Evolutionary conservation across 2,797 vertebrate species (phyloP).

Genomic region (Ptychadena robeensis): DNA sequence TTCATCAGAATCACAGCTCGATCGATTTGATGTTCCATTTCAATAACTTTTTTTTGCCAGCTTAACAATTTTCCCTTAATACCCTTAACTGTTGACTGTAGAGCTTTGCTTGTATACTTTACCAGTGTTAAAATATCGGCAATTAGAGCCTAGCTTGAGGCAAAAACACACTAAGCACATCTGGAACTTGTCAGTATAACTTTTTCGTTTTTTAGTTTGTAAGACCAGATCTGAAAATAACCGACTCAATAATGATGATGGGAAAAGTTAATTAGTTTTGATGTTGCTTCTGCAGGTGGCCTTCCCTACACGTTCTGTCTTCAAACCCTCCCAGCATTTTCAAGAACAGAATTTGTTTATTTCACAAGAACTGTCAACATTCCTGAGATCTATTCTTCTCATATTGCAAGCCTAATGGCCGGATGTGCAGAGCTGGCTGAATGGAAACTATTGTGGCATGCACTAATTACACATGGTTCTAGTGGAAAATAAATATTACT

Average conservation of each 20-base stretch:
- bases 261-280: constrained; percentile 21
- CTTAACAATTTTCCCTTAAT: too few relatives aligned
- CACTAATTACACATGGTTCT: constrained; percentile 56
- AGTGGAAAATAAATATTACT: constrained; percentile 51
- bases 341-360: constrained; percentile 51
- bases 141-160: constrained; percentile 5
- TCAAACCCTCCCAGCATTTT: constrained; percentile 27
- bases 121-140: neutral
- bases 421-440: constrained; percentile 39
- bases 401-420: constrained; percentile 52
- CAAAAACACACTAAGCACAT: neutral
- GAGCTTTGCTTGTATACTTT: neutral
- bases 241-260: constrained; percentile 29
- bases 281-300: constrained; percentile 47
- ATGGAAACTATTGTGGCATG: constrained; percentile 55
- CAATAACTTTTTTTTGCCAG: too few relatives aligned
- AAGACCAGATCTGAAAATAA: constrained; percentile 13
- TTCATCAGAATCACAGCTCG: too few relatives aligned
- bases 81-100: too few relatives aligned
- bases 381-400: constrained; percentile 53
- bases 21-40: too few relatives aligned
- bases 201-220: neutral
- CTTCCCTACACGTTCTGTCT: constrained; percentile 6
- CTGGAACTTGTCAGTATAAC: constrained; percentile 19
- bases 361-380: constrained; percentile 53